Percentiles rank a stretch among this genome's conserved stretches.
Evolutionary conservation across 2,797 vertebrate species (phyloP).

Genomic region (Myotis planiceps): DNA sequence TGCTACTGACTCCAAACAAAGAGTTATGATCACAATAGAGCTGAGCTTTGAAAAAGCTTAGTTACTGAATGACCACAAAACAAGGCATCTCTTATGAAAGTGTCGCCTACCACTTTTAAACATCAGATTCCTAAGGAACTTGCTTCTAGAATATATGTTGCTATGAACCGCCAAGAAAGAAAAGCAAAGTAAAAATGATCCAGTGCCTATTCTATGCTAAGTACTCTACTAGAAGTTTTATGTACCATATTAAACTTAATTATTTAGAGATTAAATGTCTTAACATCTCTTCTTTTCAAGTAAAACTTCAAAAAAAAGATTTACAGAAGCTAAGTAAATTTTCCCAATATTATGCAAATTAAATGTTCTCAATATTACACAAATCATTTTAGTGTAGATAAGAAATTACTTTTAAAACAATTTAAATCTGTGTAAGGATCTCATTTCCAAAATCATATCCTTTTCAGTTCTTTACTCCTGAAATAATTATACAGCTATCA

Average conservation of each 20-base stretch:
- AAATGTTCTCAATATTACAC: background rate
- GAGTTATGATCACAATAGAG: slow-evolving; percentile 12
- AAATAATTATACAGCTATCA: background rate
- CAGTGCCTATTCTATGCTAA: background rate
- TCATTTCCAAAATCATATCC: background rate
- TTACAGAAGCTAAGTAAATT: background rate
- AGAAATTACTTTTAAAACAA: slow-evolving; percentile 32
- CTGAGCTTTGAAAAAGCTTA: background rate
- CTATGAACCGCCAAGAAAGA: background rate
- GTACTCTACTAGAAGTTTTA: background rate
- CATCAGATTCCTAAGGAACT: background rate
- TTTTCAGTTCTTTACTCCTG: background rate
- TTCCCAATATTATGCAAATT: slow-evolving; percentile 17
- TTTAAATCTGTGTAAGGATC: background rate
- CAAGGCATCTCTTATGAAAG: background rate
- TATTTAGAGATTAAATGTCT: slow-evolving; percentile 46
- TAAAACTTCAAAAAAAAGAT: slow-evolving; percentile 1
- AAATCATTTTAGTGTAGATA: background rate
- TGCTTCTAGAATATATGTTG: background rate
- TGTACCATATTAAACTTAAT: background rate
- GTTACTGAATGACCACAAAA: background rate
- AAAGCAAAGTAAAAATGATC: background rate
- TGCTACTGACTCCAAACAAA: slow-evolving; percentile 11
- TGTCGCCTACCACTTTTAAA: background rate
- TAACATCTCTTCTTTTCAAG: slow-evolving; percentile 26